phyloP scores from a whole-genome alignment of 2,113 vertebrate genomes.

The Haemorhous mexicanus region DNA sequence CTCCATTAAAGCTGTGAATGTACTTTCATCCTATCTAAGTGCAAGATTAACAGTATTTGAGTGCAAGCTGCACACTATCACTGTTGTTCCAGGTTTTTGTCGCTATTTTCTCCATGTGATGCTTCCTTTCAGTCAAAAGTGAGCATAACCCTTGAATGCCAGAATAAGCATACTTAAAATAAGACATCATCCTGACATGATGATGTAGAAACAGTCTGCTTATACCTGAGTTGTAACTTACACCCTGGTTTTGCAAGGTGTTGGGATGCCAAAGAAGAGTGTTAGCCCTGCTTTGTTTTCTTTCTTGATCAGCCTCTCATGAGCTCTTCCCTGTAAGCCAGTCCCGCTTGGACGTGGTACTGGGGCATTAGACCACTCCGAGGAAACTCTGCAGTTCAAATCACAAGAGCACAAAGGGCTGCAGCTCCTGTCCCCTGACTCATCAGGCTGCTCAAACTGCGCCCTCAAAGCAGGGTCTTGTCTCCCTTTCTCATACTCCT shows the following conservation, averaged over 20 bases:
- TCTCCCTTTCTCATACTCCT: not conserved
- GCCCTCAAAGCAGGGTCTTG: not conserved
- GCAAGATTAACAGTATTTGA: not conserved
- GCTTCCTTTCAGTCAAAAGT: not conserved
- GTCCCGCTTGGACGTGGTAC: not conserved
- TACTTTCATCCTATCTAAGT: not conserved
- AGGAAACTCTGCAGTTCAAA: not conserved
- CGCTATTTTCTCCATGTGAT: not conserved
- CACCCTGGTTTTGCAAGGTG: not conserved
- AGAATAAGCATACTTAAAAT: not conserved
- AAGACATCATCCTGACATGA: not conserved
- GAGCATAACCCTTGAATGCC: not conserved
- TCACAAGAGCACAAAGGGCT: not conserved
- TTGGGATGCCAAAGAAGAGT: not conserved
- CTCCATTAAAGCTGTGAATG: not conserved
- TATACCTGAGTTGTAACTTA: not conserved
- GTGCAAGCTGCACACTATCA: not conserved
- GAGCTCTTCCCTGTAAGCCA: not conserved
- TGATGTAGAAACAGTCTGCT: not conserved
- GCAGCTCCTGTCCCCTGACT: not conserved
- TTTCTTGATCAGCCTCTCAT: not conserved
- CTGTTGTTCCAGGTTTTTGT: not conserved
- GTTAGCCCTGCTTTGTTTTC: not conserved
- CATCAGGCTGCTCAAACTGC: not conserved
- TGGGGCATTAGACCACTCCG: not conserved